Conservation (phyloP, 92 coral and sea anemone genomes). For the Porites lobata region DNA sequence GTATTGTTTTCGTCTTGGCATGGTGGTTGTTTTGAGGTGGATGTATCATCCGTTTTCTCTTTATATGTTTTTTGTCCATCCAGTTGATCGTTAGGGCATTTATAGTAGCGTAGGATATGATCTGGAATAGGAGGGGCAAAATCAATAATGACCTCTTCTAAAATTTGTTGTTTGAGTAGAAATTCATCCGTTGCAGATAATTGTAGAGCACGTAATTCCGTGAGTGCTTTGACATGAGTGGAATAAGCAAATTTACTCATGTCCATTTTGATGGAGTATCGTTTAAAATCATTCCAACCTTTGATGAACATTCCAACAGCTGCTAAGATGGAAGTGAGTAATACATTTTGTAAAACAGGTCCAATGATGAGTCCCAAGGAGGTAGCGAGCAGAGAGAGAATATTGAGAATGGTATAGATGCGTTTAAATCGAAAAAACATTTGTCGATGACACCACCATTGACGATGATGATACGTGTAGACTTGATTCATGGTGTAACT, state of each 20-base stretch:
- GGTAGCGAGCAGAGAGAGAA: background rate
- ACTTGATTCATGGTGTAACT: too few relatives aligned
- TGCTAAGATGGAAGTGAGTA: background rate
- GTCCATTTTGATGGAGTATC: background rate
- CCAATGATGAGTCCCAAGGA: constrained; percentile 19
- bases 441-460: constrained; percentile 33
- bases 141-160: constrained; percentile 18
- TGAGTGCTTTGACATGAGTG: constrained; percentile 30
- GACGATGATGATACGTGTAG: background rate
- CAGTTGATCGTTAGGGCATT: too few relatives aligned
- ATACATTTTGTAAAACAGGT: background rate
- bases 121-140: constrained; percentile 37
- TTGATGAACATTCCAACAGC: constrained; percentile 25
- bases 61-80: too few relatives aligned
- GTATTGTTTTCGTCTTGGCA: too few relatives aligned
- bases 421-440: constrained; percentile 16
- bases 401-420: background rate
- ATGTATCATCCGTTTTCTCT: too few relatives aligned
- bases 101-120: too few relatives aligned
- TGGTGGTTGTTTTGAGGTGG: too few relatives aligned
- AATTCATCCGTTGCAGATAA: background rate
- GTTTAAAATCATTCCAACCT: constrained; percentile 20
- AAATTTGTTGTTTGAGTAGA: constrained; percentile 15
- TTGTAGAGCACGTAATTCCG: background rate
- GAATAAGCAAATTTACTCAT: constrained; percentile 36